Base-by-base conservation (phyloP, 2,113 vertebrate genomes). In the Microcebus griseorufus region DNA sequence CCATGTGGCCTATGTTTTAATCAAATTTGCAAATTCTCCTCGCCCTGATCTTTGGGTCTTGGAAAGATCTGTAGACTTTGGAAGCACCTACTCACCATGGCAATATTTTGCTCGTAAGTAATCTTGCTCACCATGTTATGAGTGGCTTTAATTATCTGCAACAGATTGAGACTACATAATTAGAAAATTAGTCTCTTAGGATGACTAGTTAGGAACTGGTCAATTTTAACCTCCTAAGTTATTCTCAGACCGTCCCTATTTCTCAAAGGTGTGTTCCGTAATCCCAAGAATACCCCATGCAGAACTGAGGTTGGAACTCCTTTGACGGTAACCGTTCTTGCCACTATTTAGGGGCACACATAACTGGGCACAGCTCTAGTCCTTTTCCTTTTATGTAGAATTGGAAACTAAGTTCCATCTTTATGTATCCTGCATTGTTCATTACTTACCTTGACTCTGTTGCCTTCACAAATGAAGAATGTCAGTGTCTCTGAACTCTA, bases 71-170 rank as follows among this genome's bases (percentile, higher is more conserved):
- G 98, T 99, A 83, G 99, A 99, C 97, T 99, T 99, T 82, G 99
- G 99, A 96, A 99, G 89, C 94, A 99, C 99, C 75, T 99, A 99
- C 95, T 98, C 78, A 23, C 99, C 99, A 4, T 99, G 99, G 99
- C 99, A 99, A 92, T 99, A 99, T 98, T 99, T 99, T 99, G 99
- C 99, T 98, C 97, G 99, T 99, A 98, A 99, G 99, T 99, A 98
- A 95, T 79, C 65, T 69, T 82, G 48, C 32, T n/a, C 81, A 72
- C 25, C 1, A 8, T 65, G n/a, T 64, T 48, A 42, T 27, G 27
- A 34, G 4, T 65, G 84, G 32, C 42, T 97, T 93, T 67, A 89
- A 60, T 93, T 6, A n/a, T 89, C 94, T 6, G 0, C 6, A 83
- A 27, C 62, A 70, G 34, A 90, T 81, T 9, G 95, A 64, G 51